These are phyloP conservation scores for Xyrichtys novacula DNA, from an alignment of 2,797 vertebrate genomes.

Conservation along the genomic window DNA sequence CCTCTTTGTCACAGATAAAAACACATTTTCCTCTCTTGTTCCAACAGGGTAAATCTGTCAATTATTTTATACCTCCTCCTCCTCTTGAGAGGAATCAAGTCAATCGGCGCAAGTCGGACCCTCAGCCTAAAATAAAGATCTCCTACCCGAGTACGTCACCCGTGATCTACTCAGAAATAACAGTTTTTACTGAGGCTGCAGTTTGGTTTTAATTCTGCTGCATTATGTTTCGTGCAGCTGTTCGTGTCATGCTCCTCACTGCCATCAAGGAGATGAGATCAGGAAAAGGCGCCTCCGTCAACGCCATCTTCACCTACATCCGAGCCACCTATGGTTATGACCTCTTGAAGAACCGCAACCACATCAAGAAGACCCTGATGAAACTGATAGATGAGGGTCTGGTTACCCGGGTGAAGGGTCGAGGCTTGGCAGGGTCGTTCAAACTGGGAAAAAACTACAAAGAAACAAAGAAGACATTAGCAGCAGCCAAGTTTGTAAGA, in stretches of 20 bases:
- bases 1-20: too few species aligned
- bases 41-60: slow-evolving; percentile 93
- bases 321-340: slow-evolving; percentile 91
- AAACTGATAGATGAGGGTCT: slow-evolving; percentile 92
- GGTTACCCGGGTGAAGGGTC: slow-evolving; percentile 94
- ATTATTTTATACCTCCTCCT: slow-evolving; percentile 94
- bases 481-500: slow-evolving; percentile 87
- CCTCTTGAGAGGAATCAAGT: slow-evolving; percentile 84
- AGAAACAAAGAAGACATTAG: slow-evolving; percentile 85
- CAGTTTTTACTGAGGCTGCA: neutral
- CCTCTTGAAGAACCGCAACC: slow-evolving; percentile 90
- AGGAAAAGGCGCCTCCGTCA: slow-evolving; percentile 92
- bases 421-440: slow-evolving; percentile 95
- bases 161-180: neutral
- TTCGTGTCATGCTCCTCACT: slow-evolving; percentile 93
- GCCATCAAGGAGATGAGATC: slow-evolving; percentile 94
- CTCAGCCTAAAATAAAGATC: slow-evolving; percentile 90
- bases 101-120: slow-evolving; percentile 77
- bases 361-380: slow-evolving; percentile 91
- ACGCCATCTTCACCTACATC: slow-evolving; percentile 94
- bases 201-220: neutral
- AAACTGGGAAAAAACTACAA: slow-evolving; percentile 96
- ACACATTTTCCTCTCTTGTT: slow-evolving; percentile 51
- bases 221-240: slow-evolving; percentile 81
- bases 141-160: slow-evolving; percentile 90